Evolutionary conservation across 2,888 invertebrate genomes (phyloP).

Genomic region (Yponomeuta sedellus): DNA sequence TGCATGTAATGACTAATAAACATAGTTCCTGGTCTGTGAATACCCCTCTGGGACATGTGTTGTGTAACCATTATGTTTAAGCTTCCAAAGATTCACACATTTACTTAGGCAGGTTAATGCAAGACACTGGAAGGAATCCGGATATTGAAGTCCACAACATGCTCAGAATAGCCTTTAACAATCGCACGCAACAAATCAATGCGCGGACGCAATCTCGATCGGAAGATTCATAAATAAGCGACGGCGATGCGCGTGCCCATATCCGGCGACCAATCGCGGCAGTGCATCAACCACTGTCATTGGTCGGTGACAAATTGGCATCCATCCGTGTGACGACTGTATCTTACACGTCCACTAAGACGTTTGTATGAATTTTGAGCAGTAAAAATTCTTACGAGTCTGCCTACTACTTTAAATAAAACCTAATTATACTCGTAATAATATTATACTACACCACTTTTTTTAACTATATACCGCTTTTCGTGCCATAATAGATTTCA

Average conservation of each 20-base stretch:
- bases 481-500: too few relatives aligned
- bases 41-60: too few relatives aligned
- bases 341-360: not conserved
- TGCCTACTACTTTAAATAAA: too few relatives aligned
- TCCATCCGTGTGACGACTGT: constrained; percentile 7
- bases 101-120: too few relatives aligned
- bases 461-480: too few relatives aligned
- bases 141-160: not conserved
- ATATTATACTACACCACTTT: too few relatives aligned
- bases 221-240: constrained; percentile 39
- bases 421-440: too few relatives aligned
- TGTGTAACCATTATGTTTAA: too few relatives aligned
- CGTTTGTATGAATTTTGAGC: not conserved
- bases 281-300: constrained; percentile 46
- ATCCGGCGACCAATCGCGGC: constrained; percentile 32
- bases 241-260: constrained; percentile 32
- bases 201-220: constrained; percentile 14
- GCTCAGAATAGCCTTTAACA: not conserved
- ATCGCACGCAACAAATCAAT: constrained; percentile 6
- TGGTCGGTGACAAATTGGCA: constrained; percentile 33
- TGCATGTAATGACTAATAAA: too few relatives aligned
- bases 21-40: too few relatives aligned
- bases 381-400: not conserved
- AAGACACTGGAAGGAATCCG: too few relatives aligned
- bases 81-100: not conserved